A percentile compares a stretch with the other conserved stretches of the same genome.
Conservation (phyloP, 1,140 invertebrate genomes). For the Atta colombica region DNA sequence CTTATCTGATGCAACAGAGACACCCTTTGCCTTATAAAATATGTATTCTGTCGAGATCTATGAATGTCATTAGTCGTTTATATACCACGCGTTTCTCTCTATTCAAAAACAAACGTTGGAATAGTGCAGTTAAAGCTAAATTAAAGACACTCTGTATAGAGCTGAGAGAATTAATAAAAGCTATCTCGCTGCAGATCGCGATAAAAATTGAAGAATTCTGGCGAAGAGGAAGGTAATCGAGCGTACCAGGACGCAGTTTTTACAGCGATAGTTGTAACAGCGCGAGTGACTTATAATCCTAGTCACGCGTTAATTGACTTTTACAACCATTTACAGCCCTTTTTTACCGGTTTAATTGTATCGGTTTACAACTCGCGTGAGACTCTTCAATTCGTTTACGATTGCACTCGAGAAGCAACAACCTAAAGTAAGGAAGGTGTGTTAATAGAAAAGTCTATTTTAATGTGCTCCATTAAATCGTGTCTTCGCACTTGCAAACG, state of each 20-base stretch:
- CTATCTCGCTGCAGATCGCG: conserved; percentile 34
- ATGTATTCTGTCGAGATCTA: conserved; percentile 37
- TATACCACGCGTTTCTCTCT: background rate
- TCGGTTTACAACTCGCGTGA: conserved; percentile 80
- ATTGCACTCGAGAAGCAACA: conserved; percentile 69
- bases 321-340: conserved; percentile 76
- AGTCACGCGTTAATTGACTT: conserved; percentile 82
- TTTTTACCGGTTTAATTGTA: conserved; percentile 78
- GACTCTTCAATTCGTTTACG: conserved; percentile 83
- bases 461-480: conserved; percentile 54
- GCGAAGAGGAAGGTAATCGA: conserved; percentile 11
- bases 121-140: conserved; percentile 14
- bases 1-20: conserved; percentile 77
- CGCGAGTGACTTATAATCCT: conserved; percentile 79
- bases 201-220: conserved; percentile 46
- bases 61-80: conserved; percentile 20
- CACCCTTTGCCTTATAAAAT: conserved; percentile 73
- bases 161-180: conserved; percentile 38
- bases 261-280: conserved; percentile 67
- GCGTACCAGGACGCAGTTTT: conserved; percentile 32
- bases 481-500: conserved; percentile 36
- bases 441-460: conserved; percentile 40
- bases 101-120: conserved; percentile 13
- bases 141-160: conserved; percentile 23
- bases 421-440: conserved; percentile 37